phyloP scores from a whole-genome alignment of 2,797 vertebrate species.

The Helicolenus hilgendorfi region DNA sequence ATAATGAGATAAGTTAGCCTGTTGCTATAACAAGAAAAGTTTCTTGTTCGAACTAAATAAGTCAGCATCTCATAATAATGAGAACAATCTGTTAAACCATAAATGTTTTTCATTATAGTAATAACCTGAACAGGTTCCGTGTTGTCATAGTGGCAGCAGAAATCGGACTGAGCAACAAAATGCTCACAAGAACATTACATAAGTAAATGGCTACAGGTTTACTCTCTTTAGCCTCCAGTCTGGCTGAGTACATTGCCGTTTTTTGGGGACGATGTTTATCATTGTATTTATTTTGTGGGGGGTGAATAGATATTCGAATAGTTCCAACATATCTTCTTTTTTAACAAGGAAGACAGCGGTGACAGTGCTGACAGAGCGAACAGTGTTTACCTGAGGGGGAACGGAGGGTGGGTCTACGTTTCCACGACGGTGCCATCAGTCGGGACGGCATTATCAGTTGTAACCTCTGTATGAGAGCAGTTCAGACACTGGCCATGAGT shows the following conservation, averaged over 20 bases:
- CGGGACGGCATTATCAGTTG: fast-evolving
- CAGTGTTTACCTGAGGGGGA: too few relatives aligned
- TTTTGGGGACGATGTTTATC: too few relatives aligned
- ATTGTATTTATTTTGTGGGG: too few relatives aligned
- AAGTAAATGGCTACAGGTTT: neutral
- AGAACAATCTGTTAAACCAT: neutral
- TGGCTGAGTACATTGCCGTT: too few relatives aligned
- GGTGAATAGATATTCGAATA: fast-evolving
- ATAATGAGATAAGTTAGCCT: conserved; percentile 18
- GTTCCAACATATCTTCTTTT: too few relatives aligned
- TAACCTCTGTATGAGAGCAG: too few relatives aligned
- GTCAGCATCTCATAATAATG: neutral
- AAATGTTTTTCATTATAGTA: neutral
- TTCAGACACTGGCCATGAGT: too few relatives aligned
- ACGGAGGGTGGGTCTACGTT: too few relatives aligned
- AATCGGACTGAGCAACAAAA: neutral
- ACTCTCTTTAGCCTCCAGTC: neutral
- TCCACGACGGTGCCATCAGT: too few relatives aligned
- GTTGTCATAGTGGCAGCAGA: neutral
- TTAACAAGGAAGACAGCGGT: too few relatives aligned
- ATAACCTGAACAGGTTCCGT: neutral
- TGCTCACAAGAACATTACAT: neutral
- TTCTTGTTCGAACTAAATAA: neutral
- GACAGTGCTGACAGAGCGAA: too few relatives aligned
- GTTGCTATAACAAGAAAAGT: neutral